These are phyloP conservation scores for Indri indri DNA, from an alignment of 2,113 vertebrate species.

Conservation along the genomic window DNA sequence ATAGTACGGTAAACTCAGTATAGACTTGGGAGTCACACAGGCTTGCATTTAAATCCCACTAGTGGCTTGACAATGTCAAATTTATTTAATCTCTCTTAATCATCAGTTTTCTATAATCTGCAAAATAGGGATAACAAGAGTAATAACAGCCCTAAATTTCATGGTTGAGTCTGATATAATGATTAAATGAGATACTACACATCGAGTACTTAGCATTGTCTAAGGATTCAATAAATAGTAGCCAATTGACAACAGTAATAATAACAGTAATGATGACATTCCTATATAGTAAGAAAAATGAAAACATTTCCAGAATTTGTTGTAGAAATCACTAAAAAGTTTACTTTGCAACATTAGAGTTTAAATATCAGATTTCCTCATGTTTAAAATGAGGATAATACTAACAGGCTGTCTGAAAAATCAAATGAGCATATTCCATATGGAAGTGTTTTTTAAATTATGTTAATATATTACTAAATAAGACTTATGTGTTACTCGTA, in stretches of 20 bases:
- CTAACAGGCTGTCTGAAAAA: neutral
- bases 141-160: neutral
- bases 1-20: neutral
- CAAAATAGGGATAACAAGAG: neutral
- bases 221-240: neutral
- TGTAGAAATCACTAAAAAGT: neutral
- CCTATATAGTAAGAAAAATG: neutral
- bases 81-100: neutral
- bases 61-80: neutral
- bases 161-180: neutral
- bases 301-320: neutral
- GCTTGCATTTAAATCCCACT: neutral
- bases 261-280: neutral
- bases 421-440: neutral
- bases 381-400: neutral
- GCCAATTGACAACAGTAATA: neutral
- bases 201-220: neutral
- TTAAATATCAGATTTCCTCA: constrained; percentile 34
- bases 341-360: constrained; percentile 6
- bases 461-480: neutral
- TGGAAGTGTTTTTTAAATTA: neutral
- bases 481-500: neutral
- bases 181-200: neutral
- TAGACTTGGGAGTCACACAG: neutral
- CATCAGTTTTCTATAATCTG: neutral